Percentiles rank a stretch among this genome's conserved stretches.
These are phyloP conservation scores for Strix aluco DNA, from an alignment of 2,113 vertebrate genomes.

Conservation along the genomic window DNA sequence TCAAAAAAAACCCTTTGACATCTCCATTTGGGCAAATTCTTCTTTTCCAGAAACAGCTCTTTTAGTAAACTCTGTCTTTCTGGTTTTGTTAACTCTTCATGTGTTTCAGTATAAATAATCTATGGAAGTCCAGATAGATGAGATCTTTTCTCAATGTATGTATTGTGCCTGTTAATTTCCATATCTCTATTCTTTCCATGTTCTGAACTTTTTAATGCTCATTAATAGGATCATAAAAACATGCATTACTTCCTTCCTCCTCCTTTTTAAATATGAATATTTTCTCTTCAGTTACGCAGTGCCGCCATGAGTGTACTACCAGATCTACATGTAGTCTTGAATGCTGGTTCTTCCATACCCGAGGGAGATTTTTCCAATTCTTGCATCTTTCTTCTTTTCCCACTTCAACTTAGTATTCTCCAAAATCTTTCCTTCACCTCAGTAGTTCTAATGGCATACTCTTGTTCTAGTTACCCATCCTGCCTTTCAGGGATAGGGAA, in stretches of 20 bases:
- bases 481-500: not conserved
- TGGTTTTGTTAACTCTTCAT: not conserved
- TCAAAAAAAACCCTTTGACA: not conserved
- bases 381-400: not conserved
- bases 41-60: not conserved
- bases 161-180: not conserved
- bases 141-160: not conserved
- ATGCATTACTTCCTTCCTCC: not conserved
- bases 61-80: not conserved
- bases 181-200: not conserved
- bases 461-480: not conserved
- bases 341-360: not conserved
- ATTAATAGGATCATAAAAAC: not conserved
- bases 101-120: not conserved
- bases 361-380: not conserved
- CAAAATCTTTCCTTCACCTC: not conserved
- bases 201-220: not conserved
- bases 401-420: not conserved
- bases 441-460: not conserved
- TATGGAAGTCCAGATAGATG: not conserved
- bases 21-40: not conserved
- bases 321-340: not conserved
- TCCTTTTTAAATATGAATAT: not conserved
- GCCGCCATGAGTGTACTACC: not conserved
- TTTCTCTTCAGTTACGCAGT: not conserved